Percentiles rank a stretch among this genome's conserved stretches.
phyloP scores from a whole-genome alignment of 1,140 invertebrate species.

The Chironomus striatipennis region DNA sequence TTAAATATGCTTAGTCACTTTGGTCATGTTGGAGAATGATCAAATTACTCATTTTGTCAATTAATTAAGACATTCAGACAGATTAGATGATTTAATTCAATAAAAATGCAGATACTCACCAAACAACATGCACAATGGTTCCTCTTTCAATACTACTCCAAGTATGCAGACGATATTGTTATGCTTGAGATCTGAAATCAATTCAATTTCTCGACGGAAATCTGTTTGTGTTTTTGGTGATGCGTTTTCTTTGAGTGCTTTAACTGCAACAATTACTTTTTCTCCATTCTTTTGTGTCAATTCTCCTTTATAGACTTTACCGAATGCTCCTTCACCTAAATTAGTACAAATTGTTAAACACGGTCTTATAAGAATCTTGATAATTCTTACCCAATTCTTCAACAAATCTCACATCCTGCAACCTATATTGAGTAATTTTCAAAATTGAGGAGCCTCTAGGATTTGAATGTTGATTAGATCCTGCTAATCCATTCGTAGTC shows the following conservation, averaged over 20 bases:
- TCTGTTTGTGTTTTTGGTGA: constrained; percentile 84
- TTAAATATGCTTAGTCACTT: no score
- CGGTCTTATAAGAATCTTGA: not conserved
- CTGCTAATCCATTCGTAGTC: constrained; percentile 43
- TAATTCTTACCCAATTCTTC: constrained; percentile 69
- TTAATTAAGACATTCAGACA: no score
- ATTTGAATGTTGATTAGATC: constrained; percentile 24
- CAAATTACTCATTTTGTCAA: no score
- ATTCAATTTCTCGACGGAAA: constrained; percentile 81
- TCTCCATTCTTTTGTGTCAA: constrained; percentile 55
- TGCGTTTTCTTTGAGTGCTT: constrained; percentile 89
- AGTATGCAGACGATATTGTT: constrained; percentile 93
- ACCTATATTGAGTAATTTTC: constrained; percentile 60
- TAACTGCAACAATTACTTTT: constrained; percentile 79
- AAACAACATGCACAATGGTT: constrained; percentile 92
- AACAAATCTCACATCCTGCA: constrained; percentile 76
- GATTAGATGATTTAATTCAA: no score
- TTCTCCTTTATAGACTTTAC: constrained; percentile 90
- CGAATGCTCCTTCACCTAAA: constrained; percentile 78
- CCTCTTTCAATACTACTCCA: constrained; percentile 82
- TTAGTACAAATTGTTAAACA: not conserved
- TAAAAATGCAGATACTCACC: constrained; percentile 34
- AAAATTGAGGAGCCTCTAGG: constrained; percentile 40
- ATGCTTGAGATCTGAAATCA: constrained; percentile 89
- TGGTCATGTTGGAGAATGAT: no score